Evolutionary conservation across 2,888 invertebrate species (phyloP), one percentile per base, ranked within the genome.

Genomic region (Nomada ferruginata): DNA sequence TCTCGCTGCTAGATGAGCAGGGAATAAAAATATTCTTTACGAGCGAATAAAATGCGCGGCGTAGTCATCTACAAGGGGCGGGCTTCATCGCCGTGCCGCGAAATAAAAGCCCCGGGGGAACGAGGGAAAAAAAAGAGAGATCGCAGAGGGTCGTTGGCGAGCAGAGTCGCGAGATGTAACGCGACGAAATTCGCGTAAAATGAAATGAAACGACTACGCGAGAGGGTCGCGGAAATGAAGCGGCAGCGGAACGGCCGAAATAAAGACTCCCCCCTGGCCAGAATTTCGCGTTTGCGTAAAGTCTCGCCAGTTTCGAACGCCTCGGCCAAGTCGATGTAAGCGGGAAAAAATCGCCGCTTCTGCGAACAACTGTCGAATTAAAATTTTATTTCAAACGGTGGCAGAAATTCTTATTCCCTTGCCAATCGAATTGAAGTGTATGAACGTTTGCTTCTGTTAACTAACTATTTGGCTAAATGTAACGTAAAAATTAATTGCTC

Each of bases 1-100:
- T 61, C 53, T 66, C 36, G 55, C 61, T 29, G 18, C 59, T 29
- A 61, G 74, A 79, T 71, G 85, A 84, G 76, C 63, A 55, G 57
- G 79, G 70, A 82, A 85, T 85, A 85, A 86, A 86, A 86, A 85
- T 86, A 85, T 86, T 85, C 84, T 86, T 86, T 86, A 86, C 82
- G 84, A 84, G 36, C 66, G 64, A 63, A 76, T 85, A 84, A 84
- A 86, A 80, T 71, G 64, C 57, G 63, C 59, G 42, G n/a, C 66
- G 64, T 29, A 50, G 10, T 10, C 15, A 42, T n/a, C 18, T 36
- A 44, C 3, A 11, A 15, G 11, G 20, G 2, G 20, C 18, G 50
- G 18, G 18, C 57, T 36, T 44, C 36, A 20, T 55, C 71, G 52
- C 11, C 52, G 44, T 61, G 63, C 74, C 47, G 47, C 47, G 15